These are phyloP conservation scores for Selene dorsalis DNA, from an alignment of 2,797 vertebrate species.

Conservation along the genomic window DNA sequence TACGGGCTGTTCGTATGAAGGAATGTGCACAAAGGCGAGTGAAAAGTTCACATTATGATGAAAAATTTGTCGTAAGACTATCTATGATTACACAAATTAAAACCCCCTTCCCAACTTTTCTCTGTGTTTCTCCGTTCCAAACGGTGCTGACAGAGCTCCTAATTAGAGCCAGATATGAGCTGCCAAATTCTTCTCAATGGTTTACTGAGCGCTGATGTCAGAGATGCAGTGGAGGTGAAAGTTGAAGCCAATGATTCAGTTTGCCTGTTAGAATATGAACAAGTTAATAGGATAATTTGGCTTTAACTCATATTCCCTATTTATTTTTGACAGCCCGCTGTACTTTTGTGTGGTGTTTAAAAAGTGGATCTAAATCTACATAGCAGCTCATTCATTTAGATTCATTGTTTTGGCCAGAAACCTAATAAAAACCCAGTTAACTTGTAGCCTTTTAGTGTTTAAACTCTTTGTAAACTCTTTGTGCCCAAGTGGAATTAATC, in stretches of 20 bases:
- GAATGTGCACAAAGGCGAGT: constrained; percentile 5
- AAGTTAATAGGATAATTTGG: constrained; percentile 48
- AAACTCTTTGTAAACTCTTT: constrained; percentile 49
- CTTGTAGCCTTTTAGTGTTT: constrained; percentile 47
- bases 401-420: constrained; percentile 66
- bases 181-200: constrained; percentile 76
- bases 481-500: constrained; percentile 57
- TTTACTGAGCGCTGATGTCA: constrained; percentile 78
- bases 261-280: constrained; percentile 52
- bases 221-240: constrained; percentile 70
- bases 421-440: constrained; percentile 71
- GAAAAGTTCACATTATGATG: constrained; percentile 38
- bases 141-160: constrained; percentile 66
- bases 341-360: constrained; percentile 41
- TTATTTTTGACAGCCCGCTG: constrained; percentile 43
- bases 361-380: constrained; percentile 33
- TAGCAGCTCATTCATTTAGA: constrained; percentile 53
- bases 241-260: constrained; percentile 65
- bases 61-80: constrained; percentile 11
- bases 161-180: constrained; percentile 79
- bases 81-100: constrained; percentile 49
- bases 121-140: constrained; percentile 51
- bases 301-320: constrained; percentile 53
- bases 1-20: constrained; percentile 1
- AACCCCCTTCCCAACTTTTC: constrained; percentile 21